Base-by-base conservation (phyloP, 1,140 invertebrate species). In the Ceratoteleas bidentatus region DNA sequence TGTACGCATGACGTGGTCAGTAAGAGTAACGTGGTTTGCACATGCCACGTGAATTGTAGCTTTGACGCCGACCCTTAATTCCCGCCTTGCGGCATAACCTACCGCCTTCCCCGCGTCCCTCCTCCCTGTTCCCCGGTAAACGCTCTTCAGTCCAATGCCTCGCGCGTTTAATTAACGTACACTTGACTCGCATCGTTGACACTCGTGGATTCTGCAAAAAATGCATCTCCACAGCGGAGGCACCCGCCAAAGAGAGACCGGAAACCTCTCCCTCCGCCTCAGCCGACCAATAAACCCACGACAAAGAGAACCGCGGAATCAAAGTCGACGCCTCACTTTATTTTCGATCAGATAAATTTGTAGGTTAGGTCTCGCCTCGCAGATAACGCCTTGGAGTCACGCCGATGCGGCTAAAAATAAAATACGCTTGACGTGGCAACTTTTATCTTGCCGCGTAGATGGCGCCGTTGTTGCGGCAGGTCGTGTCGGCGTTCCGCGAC, bases 21-120 rank as follows among this genome's bases (percentile, higher is more conserved):
- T 77, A 85, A 87, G 86, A 86, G 84, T 87, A 88, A 87, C 86
- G 86, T 62, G 64, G 77, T 75, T 81, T 81, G 84, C 84, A 81
- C 84, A 87, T 87, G 86, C 85, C 79, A 87, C 65, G 81, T 86
- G 83, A 87, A 88, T 79, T 86, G 83, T 85, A 70, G 70, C 80
- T 85, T 82, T 85, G 84, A 84, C 83, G 84, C 65, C 70, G 75
- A 83, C 83, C 83, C 85, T 86, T 86, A 85, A 86, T 87, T 85
- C 82, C 40, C 65, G 60, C 49, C 62, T 68, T 64, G 58, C 36
- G 32, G 56, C 58, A 33, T 33, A 54, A 24, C 24, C 24, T 24
- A 4, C 24, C 24, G 24, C 24, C 24, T 24, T 24, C 47, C 53
- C 45, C 34, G n/a, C 38, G 13, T 33, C 34, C 24, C 33, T 70